These are phyloP conservation scores for Indicator indicator DNA, from an alignment of 2,113 vertebrate genomes.

Conservation along the genomic window DNA sequence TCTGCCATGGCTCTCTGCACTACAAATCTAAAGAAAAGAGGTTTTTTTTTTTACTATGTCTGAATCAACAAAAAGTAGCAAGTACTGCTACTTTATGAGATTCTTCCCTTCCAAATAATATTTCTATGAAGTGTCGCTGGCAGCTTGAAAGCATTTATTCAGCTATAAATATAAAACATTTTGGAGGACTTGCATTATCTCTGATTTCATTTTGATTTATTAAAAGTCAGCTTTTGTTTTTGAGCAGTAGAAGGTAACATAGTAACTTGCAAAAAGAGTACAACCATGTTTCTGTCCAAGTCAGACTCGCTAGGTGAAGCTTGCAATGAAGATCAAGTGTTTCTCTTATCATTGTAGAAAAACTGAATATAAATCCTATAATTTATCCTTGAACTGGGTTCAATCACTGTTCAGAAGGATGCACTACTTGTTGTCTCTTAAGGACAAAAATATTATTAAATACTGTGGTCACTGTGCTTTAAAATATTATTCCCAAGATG, in stretches of 20 bases:
- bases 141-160: conserved; percentile 33
- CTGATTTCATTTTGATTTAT: conserved; percentile 55
- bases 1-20: background rate
- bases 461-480: background rate
- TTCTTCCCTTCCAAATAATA: background rate
- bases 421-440: conserved; percentile 17
- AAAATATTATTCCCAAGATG: background rate
- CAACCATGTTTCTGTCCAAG: conserved; percentile 50
- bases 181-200: background rate
- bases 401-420: conserved; percentile 57
- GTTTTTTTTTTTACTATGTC: background rate
- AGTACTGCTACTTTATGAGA: background rate
- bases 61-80: background rate
- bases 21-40: background rate
- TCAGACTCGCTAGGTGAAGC: conserved; percentile 48
- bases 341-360: conserved; percentile 59
- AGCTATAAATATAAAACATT: conserved; percentile 24
- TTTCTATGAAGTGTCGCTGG: background rate
- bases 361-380: conserved; percentile 65
- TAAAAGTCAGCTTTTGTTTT: conserved; percentile 59
- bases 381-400: conserved; percentile 64
- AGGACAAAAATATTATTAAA: conserved; percentile 33
- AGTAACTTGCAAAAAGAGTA: conserved; percentile 50
- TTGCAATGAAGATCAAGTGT: conserved; percentile 63
- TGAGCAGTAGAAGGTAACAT: conserved; percentile 15